Base-by-base conservation (phyloP, 2,888 invertebrate species). In the Leptinotarsa peninsularis region DNA sequence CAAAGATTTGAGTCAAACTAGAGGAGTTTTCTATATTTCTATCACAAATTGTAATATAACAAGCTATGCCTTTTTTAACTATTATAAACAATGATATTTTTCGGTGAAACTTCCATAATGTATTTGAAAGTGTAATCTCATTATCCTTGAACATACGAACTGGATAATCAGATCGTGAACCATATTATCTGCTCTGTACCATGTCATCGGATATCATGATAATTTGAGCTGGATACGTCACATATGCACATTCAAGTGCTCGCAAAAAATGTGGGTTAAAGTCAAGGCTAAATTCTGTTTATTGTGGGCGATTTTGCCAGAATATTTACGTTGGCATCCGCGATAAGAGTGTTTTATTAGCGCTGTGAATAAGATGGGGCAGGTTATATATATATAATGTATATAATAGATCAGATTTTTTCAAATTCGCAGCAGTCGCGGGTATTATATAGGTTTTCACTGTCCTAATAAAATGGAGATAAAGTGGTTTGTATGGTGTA, bases 251-350 rank as follows among this genome's bases (percentile, higher is more conserved):
- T 68, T 68, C 54, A n/a, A 68, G 68, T 68, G 50, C 27, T 54
- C 27, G 50, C 52, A 68, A 68, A 68, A 68, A 68, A 68, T 68
- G 68, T 68, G 52, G 68, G 68, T 68, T 21, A 68, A 68, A 68
- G 68, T 68, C 68, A 68, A 68, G 68, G 68, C 50, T 7, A 54
- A 49, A 33, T 54, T 68, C 50, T 54, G 54, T 68, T 52, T 68
- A 68, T 68, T 54, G 68, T 23, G 50, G 33, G 52, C 50, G 52
- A 68, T 68, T 68, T 54, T 68, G 68, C 68, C 68, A 68, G 68
- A 68, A 68, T 68, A 68, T 68, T 50, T 52, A 52, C 68, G 49
- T 68, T 68, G 68, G 68, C 68, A 68, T 54, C 52, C 52, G 68
- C 54, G 68, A 68, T 68, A 68, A 68, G 52, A 50, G 27, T 21